Evolutionary conservation across 92 coral and sea anemone species (phyloP).

Genomic region (Diadumene lineata): DNA sequence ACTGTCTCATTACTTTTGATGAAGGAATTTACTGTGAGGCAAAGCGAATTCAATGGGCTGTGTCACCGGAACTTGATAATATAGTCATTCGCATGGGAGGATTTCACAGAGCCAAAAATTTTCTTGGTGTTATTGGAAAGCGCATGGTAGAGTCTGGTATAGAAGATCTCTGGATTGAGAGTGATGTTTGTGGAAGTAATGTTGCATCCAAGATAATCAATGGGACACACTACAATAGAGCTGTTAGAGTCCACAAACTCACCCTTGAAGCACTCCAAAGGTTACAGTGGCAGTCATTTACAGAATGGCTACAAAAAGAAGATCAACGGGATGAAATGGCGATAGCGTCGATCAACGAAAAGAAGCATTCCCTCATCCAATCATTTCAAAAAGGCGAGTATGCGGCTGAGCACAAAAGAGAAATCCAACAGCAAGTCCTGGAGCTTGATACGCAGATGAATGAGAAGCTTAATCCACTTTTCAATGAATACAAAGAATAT

Average conservation of each 20-base stretch:
- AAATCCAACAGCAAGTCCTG: constrained; percentile 18
- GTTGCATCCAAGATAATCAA: constrained; percentile 20
- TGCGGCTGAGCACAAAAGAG: neutral
- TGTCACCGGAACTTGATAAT: constrained; percentile 26
- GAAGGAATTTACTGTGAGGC: constrained; percentile 29
- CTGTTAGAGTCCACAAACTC: constrained; percentile 28
- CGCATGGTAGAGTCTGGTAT: constrained; percentile 24
- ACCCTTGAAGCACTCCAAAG: constrained; percentile 20
- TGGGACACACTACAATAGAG: constrained; percentile 43
- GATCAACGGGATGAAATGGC: constrained; percentile 6
- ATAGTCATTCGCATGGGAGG: constrained; percentile 25
- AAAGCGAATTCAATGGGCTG: constrained; percentile 27
- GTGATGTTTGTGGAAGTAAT: constrained; percentile 26
- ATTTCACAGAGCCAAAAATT: constrained; percentile 25
- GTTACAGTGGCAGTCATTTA: constrained; percentile 31
- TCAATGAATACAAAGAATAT: neutral
- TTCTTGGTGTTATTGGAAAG: constrained; percentile 15
- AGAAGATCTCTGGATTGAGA: constrained; percentile 27
- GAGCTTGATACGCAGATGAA: neutral
- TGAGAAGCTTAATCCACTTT: neutral
- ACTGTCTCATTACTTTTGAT: constrained; percentile 19
- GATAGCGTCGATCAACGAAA: neutral
- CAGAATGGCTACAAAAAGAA: constrained; percentile 7
- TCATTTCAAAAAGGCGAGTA: constrained; percentile 9
- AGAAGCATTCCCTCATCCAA: neutral